Percentiles rank a stretch among this genome's conserved stretches.
phyloP scores from a whole-genome alignment of 2,113 vertebrate species.

The Anarhynchus alexandrinus region DNA sequence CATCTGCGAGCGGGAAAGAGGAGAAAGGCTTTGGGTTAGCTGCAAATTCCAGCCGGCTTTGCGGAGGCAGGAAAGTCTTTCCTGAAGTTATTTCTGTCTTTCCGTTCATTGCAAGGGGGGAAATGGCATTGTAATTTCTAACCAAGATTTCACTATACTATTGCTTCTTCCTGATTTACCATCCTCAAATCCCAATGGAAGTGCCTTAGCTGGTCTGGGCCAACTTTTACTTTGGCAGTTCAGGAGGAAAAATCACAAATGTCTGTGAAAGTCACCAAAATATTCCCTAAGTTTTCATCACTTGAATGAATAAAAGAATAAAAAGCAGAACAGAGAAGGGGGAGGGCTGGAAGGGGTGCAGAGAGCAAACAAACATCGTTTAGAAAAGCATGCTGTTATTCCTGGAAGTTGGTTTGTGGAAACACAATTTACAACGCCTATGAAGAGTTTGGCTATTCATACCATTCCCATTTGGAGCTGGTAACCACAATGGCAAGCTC shows the following conservation, averaged over 20 bases:
- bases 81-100: constrained; percentile 62
- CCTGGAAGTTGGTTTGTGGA: constrained; percentile 63
- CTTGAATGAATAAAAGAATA: constrained; percentile 43
- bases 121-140: constrained; percentile 39
- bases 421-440: constrained; percentile 60
- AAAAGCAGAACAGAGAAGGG: constrained; percentile 32
- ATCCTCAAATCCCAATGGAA: constrained; percentile 55
- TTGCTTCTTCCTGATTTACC: constrained; percentile 60
- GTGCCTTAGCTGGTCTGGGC: background rate
- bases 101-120: background rate
- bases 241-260: constrained; percentile 60
- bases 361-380: constrained; percentile 51
- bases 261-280: constrained; percentile 55
- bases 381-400: constrained; percentile 69
- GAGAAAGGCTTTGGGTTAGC: background rate
- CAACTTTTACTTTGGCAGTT: constrained; percentile 54
- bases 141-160: constrained; percentile 15
- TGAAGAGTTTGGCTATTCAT: constrained; percentile 55
- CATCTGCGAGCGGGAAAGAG: background rate
- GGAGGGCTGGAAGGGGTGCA: constrained; percentile 15
- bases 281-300: constrained; percentile 51
- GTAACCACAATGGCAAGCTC: constrained; percentile 42
- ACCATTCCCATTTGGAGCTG: constrained; percentile 22
- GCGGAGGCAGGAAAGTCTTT: constrained; percentile 32
- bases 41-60: background rate